Percentiles rank a stretch among this genome's conserved stretches.
Conservation (phyloP, 2,888 invertebrate genomes). For the Chorisops tibialis region DNA sequence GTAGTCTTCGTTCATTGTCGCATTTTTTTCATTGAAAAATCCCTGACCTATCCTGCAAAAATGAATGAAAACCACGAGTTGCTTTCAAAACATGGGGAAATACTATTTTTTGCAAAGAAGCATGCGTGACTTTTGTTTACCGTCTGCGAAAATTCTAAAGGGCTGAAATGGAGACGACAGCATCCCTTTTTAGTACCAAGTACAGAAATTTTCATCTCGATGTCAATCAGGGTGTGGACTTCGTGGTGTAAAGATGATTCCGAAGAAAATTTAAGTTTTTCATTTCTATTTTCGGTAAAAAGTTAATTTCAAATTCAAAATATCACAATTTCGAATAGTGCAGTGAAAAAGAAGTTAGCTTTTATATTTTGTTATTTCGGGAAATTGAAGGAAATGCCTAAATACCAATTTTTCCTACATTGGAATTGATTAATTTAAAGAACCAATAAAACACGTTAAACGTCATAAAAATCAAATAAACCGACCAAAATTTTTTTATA, state of each 20-base stretch:
- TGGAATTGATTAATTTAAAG: no score
- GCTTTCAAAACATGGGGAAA: slow-evolving; percentile 2
- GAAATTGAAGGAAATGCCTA: background rate
- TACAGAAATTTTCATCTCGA: slow-evolving; percentile 20
- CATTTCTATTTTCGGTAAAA: background rate
- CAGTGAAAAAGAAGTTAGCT: background rate
- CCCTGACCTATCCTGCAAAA: no score
- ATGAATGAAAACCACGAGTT: slow-evolving; percentile 15
- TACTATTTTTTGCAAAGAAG: background rate
- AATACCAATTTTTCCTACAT: slow-evolving; percentile 5
- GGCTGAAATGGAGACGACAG: background rate
- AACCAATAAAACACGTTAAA: no score
- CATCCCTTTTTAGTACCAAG: slow-evolving; percentile 20
- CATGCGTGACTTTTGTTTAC: slow-evolving; percentile 23
- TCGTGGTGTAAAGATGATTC: slow-evolving; percentile 9
- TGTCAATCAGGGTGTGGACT: slow-evolving; percentile 25
- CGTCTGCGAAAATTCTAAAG: slow-evolving; percentile 7
- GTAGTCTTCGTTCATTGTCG: no score
- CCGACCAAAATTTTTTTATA: no score
- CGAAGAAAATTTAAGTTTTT: background rate
- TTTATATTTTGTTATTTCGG: background rate
- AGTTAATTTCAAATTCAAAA: background rate
- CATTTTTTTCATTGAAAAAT: no score
- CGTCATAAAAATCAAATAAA: no score
- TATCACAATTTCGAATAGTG: background rate